Evolutionary conservation across 2,797 vertebrate genomes (phyloP), one percentile per base, ranked within the genome.

Genomic region (Sternarchorhynchus goeldii): DNA sequence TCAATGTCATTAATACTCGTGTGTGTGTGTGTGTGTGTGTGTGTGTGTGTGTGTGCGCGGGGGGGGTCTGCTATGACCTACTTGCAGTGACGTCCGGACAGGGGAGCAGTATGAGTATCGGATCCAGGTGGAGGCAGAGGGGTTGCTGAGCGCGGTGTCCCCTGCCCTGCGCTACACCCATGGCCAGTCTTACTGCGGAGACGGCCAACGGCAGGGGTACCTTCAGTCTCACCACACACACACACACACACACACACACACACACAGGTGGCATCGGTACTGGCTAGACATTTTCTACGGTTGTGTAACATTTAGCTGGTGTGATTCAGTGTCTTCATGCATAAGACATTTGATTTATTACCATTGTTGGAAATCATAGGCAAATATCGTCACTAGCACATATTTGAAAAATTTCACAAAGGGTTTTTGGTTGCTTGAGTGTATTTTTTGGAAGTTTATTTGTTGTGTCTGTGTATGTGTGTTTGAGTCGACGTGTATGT

Each of bases 141-240:
- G 90, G 41, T 85, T 91, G 32, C 76, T 93, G 32, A 96, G 96
- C 72, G 92, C 95, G 80, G 86, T 90, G 0, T 99, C 97, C 0
- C 94, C 95, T 3, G 84, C 93, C 0, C 91, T 99, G 0, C 1
- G 91, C 84, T 95, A 97, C 10, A 80, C 90, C 45, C 95, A 95
- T 0, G 96, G 95, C 69, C 82, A 93, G 12, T 79, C 93, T 60
- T 98, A 94, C 89, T 99, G 97, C 14, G 96, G 97, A 20, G 96
- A 99, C 53, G 95, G 96, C 39, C 88, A 88, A 84, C 88, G 95
- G 75, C 91, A 94, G 73, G 85, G 18, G 97, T 99, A 88, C 25
- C 25, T 25, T 25, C 25, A 25, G 25, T 25, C 25, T 25, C 25
- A 25, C 25, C 25, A 25, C 90, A 94, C 76, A 82, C 60, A 64